phyloP scores from a whole-genome alignment of 2,888 invertebrate genomes.

The Stratiomys singularior region DNA sequence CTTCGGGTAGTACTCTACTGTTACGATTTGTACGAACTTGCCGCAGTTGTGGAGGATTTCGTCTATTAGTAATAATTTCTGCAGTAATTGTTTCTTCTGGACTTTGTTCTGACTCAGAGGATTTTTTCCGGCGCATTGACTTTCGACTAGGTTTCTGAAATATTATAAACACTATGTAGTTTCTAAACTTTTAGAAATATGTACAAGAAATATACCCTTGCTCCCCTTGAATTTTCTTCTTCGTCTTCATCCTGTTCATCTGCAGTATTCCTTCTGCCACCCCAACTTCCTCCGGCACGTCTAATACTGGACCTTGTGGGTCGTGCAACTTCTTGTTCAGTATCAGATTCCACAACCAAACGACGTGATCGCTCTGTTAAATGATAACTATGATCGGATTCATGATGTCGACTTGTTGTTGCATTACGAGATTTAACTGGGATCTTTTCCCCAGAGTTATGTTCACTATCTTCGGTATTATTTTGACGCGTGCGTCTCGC shows the following conservation, averaged over 20 bases:
- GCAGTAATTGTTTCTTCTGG: constrained; percentile 41
- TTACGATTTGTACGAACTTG: constrained; percentile 64
- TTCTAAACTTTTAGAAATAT: background rate
- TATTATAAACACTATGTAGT: background rate
- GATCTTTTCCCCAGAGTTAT: constrained; percentile 54
- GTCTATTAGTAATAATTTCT: constrained; percentile 30
- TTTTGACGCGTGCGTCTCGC: constrained; percentile 50
- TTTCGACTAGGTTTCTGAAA: constrained; percentile 39
- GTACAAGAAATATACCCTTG: background rate
- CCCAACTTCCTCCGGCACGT: constrained; percentile 62
- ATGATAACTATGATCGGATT: constrained; percentile 65
- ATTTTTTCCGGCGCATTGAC: constrained; percentile 44
- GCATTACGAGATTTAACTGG: background rate
- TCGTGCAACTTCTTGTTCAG: constrained; percentile 56
- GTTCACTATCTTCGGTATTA: constrained; percentile 54
- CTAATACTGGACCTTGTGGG: constrained; percentile 62
- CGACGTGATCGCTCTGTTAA: constrained; percentile 60
- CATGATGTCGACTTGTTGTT: constrained; percentile 57
- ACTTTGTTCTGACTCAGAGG: constrained; percentile 50
- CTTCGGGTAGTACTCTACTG: constrained; percentile 58
- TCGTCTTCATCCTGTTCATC: constrained; percentile 59
- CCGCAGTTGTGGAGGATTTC: constrained; percentile 53
- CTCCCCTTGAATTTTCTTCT: constrained; percentile 53
- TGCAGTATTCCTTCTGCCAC: constrained; percentile 59
- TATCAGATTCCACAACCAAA: constrained; percentile 60